Evolutionary conservation across 2,113 vertebrate genomes (phyloP).

Genomic region (Grantiella picta): DNA sequence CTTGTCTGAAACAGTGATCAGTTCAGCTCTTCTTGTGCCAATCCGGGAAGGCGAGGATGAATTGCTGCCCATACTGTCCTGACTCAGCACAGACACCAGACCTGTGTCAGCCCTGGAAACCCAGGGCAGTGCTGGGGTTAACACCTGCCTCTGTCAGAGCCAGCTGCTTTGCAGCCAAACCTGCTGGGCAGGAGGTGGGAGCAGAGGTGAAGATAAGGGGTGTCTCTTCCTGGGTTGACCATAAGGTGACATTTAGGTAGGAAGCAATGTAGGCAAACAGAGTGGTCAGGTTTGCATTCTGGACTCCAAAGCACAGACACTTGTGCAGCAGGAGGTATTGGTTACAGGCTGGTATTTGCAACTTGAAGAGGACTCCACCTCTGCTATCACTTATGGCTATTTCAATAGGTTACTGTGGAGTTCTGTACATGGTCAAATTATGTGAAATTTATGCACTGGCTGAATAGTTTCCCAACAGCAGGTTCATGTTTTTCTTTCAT

Average conservation of each 20-base stretch:
- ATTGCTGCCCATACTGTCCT: neutral
- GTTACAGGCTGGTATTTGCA: neutral
- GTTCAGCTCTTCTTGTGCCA: neutral
- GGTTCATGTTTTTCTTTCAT: neutral
- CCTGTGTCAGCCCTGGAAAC: neutral
- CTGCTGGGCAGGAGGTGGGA: neutral
- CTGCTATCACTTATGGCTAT: neutral
- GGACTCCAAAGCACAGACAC: neutral
- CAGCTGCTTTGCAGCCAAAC: neutral
- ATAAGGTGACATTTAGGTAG: neutral
- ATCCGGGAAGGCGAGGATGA: neutral
- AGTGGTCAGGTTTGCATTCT: neutral
- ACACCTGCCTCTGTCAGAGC: neutral
- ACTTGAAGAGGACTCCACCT: neutral
- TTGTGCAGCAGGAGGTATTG: neutral
- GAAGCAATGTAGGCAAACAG: neutral
- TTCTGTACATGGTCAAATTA: neutral
- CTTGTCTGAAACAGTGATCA: neutral
- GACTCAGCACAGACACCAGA: neutral
- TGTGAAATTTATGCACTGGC: neutral
- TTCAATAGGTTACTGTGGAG: neutral
- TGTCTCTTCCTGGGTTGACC: neutral
- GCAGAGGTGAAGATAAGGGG: neutral
- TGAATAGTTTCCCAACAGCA: neutral
- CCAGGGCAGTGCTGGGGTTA: neutral